These are phyloP conservation scores for Helicorthomorpha holstii DNA, from an alignment of 1,140 invertebrate genomes.

Conservation along the genomic window DNA sequence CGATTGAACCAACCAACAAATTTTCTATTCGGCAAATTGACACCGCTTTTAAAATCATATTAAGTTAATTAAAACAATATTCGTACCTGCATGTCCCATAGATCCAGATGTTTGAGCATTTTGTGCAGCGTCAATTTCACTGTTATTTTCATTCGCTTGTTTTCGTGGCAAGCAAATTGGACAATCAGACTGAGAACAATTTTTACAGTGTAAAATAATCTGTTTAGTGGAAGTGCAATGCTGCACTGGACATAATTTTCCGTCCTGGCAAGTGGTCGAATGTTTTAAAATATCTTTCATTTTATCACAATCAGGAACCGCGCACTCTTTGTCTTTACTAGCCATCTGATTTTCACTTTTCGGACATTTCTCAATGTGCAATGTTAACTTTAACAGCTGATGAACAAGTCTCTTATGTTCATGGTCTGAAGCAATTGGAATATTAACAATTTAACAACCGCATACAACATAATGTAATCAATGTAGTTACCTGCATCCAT, in stretches of 20 bases:
- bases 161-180: conserved; percentile 95
- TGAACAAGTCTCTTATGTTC: conserved; percentile 98
- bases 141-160: conserved; percentile 69
- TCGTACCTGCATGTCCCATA: neutral
- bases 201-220: conserved; percentile 98
- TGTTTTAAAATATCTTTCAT: conserved; percentile 99
- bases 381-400: conserved; percentile 85
- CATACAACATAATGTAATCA: no score
- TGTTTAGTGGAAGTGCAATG: conserved; percentile 97
- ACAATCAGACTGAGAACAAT: conserved; percentile 99
- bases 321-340: conserved; percentile 41
- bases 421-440: conserved; percentile 42
- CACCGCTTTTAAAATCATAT: neutral
- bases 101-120: neutral
- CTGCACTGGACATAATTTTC: conserved; percentile 71
- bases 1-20: neutral
- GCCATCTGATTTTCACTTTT: conserved; percentile 49
- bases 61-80: conserved; percentile 6
- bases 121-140: neutral
- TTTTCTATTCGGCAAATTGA: neutral
- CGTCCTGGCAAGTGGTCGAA: conserved; percentile 92
- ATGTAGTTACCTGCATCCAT: no score
- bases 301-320: conserved; percentile 88
- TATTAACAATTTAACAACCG: conserved; percentile 10
- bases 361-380: conserved; percentile 98